These are phyloP conservation scores for Trachelus stipa DNA, from an alignment of 2,888 invertebrate species.

Conservation along the genomic window DNA sequence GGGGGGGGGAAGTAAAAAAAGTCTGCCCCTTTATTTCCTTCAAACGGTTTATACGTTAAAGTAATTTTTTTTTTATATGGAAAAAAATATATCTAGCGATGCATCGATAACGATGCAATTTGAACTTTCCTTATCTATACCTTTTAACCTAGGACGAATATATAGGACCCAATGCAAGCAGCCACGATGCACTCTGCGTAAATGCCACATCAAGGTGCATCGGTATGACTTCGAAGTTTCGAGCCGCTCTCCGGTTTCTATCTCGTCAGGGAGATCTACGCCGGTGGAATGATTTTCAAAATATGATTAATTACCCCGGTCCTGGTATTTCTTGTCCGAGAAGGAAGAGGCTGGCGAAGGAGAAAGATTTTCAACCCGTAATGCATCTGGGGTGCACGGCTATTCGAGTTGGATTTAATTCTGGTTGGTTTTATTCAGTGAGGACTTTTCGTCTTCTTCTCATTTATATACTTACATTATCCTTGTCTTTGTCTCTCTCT, in stretches of 20 bases:
- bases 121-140: background rate
- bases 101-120: background rate
- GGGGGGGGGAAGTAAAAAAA: background rate
- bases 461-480: background rate
- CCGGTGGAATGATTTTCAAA: slow-evolving; percentile 65
- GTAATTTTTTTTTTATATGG: no score
- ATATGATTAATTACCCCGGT: slow-evolving; percentile 48
- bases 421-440: background rate
- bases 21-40: background rate
- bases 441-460: background rate
- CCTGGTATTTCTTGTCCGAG: slow-evolving; percentile 23
- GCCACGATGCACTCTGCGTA: slow-evolving; percentile 8
- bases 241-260: slow-evolving; percentile 50
- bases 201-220: slow-evolving; percentile 43
- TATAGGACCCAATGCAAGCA: background rate
- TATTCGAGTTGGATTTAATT: background rate
- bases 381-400: background rate
- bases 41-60: background rate
- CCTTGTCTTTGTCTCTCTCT: background rate
- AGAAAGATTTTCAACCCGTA: background rate
- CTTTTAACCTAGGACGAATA: background rate
- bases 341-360: slow-evolving; percentile 10
- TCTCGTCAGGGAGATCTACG: slow-evolving; percentile 62
- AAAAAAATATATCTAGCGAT: background rate
- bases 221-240: slow-evolving; percentile 60